These are phyloP conservation scores for Lithobates sylvaticus DNA, from an alignment of 2,797 vertebrate species.

Conservation along the genomic window DNA sequence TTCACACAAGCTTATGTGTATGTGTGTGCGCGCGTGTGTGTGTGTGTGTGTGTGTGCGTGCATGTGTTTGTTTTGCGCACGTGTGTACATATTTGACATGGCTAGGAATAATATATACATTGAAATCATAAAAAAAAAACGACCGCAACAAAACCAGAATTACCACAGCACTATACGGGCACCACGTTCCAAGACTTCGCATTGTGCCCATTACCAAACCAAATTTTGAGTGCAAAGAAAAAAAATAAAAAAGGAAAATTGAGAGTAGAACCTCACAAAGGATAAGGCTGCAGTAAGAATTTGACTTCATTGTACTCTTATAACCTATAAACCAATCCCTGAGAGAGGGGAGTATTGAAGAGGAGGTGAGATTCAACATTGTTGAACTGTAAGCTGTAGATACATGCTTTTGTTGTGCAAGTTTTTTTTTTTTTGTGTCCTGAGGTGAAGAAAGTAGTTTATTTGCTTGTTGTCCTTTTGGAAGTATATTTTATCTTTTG, in stretches of 20 bases:
- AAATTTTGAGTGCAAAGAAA: constrained; percentile 86
- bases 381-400: constrained; percentile 81
- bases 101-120: constrained; percentile 54
- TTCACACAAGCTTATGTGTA: constrained; percentile 19
- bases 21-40: background rate
- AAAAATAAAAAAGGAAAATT: constrained; percentile 74
- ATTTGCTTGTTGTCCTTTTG: constrained; percentile 48
- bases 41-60: background rate
- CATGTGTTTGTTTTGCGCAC: constrained; percentile 13
- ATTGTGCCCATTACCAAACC: constrained; percentile 73
- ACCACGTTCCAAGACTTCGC: constrained; percentile 73
- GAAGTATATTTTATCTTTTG: constrained; percentile 62
- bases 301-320: constrained; percentile 85
- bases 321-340: constrained; percentile 96
- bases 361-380: constrained; percentile 81
- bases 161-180: constrained; percentile 38
- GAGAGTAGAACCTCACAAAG: constrained; percentile 71
- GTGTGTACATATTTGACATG: constrained; percentile 50
- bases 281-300: constrained; percentile 87
- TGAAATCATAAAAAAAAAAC: background rate
- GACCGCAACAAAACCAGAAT: constrained; percentile 46
- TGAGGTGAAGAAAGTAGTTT: constrained; percentile 76
- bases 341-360: constrained; percentile 80
- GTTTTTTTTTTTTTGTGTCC: constrained; percentile 70
- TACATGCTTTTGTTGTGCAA: constrained; percentile 91